Evolutionary conservation across 1,140 invertebrate species (phyloP).

Genomic region (Littorina saxatilis): DNA sequence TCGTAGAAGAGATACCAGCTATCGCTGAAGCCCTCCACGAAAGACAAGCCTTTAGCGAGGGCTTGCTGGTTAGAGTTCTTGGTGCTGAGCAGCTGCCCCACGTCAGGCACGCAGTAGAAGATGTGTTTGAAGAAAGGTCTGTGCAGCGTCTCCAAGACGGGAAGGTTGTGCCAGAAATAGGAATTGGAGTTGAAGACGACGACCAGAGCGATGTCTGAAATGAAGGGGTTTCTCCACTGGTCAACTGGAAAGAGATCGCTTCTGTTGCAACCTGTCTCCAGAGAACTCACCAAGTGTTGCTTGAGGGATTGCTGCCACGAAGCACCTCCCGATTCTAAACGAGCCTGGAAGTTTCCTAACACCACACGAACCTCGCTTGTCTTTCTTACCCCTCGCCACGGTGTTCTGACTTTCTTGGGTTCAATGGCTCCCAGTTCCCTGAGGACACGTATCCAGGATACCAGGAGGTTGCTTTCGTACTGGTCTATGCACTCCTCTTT

Average conservation of each 20-base stretch:
- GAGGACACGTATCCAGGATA: not conserved
- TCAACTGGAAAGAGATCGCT: not conserved
- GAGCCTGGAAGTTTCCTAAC: not conserved
- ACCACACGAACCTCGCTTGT: constrained; percentile 10
- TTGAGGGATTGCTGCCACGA: too few relatives aligned
- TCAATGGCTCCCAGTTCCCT: not conserved
- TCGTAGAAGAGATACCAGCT: constrained; percentile 27
- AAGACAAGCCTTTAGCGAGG: not conserved
- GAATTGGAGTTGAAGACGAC: constrained; percentile 29
- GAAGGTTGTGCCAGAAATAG: constrained; percentile 18
- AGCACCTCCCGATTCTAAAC: too few relatives aligned
- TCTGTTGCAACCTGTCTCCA: too few relatives aligned
- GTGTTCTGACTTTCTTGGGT: not conserved
- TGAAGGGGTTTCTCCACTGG: not conserved
- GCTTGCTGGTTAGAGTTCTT: too few relatives aligned
- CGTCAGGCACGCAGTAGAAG: constrained; percentile 26
- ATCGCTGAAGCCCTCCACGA: constrained; percentile 30
- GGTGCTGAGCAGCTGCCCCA: constrained; percentile 4
- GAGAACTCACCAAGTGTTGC: too few relatives aligned
- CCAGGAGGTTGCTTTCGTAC: not conserved
- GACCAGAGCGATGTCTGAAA: constrained; percentile 10
- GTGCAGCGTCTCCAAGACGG: constrained; percentile 22
- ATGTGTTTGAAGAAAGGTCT: constrained; percentile 33
- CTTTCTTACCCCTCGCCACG: constrained; percentile 18
- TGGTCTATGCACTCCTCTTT: not conserved